Evolutionary conservation across 2,113 vertebrate species (phyloP).

Genomic region (Prietella phreatophila): DNA sequence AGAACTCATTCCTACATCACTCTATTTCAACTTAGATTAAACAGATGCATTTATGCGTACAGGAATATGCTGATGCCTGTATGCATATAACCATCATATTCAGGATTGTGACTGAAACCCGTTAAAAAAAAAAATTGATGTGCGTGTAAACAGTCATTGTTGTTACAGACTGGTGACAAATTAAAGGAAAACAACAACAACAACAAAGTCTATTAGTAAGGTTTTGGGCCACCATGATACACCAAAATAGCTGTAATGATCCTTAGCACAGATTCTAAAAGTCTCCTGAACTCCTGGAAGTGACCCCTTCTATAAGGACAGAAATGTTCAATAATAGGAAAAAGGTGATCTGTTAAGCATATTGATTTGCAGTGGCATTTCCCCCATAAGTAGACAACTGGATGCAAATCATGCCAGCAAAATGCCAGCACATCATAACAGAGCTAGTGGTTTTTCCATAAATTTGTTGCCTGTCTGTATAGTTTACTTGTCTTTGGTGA

Average conservation of each 20-base stretch:
- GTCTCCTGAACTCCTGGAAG: background rate
- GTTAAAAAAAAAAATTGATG: too few relatives aligned
- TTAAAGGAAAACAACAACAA: background rate
- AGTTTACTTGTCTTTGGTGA: background rate
- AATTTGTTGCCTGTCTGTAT: background rate
- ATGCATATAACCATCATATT: too few relatives aligned
- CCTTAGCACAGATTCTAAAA: background rate
- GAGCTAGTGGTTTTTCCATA: background rate
- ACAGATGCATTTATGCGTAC: too few relatives aligned
- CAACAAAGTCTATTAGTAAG: background rate
- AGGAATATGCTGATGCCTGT: too few relatives aligned
- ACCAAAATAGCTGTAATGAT: background rate
- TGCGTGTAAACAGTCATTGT: too few relatives aligned
- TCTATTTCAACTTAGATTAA: too few relatives aligned
- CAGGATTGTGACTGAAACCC: too few relatives aligned
- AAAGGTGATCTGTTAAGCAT: background rate
- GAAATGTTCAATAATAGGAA: background rate
- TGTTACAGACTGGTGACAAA: too few relatives aligned
- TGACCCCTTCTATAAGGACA: background rate
- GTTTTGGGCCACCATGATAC: background rate
- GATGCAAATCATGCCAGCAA: background rate
- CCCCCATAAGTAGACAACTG: background rate
- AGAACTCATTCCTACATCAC: too few relatives aligned
- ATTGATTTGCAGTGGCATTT: background rate
- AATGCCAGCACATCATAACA: background rate